Conservation (phyloP, 2,888 invertebrate species). For the Sinhomidia bicolor region DNA sequence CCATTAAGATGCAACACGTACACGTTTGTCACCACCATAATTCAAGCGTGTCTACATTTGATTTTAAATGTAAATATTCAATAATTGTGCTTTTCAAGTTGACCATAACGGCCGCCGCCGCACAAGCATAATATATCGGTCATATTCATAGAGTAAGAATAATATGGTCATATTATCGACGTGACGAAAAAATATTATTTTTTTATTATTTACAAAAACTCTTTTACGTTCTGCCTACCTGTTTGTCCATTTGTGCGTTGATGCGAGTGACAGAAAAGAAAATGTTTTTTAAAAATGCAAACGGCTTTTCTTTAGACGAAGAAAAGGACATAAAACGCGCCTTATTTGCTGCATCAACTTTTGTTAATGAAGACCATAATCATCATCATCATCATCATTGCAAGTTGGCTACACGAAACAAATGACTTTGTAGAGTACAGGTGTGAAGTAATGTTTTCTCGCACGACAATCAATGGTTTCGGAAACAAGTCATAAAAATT, state of each 20-base stretch:
- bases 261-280: background rate
- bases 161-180: background rate
- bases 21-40: conserved; percentile 9
- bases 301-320: background rate
- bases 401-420: too few species aligned
- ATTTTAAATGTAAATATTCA: background rate
- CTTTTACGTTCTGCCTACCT: background rate
- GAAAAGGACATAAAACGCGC: background rate
- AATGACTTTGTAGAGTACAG: conserved; percentile 31
- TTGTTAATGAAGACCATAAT: background rate
- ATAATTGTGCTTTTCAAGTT: conserved; percentile 12
- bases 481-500: conserved; percentile 60
- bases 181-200: background rate
- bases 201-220: background rate
- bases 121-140: background rate
- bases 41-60: background rate
- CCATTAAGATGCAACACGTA: conserved; percentile 8
- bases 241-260: background rate
- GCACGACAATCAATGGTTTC: background rate
- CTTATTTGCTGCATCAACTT: conserved; percentile 3
- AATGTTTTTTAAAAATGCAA: background rate
- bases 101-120: background rate
- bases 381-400: too few species aligned
- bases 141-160: background rate
- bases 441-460: conserved; percentile 46